Evolutionary conservation across 2,797 vertebrate species (phyloP).

Genomic region (Lateolabrax maculatus): DNA sequence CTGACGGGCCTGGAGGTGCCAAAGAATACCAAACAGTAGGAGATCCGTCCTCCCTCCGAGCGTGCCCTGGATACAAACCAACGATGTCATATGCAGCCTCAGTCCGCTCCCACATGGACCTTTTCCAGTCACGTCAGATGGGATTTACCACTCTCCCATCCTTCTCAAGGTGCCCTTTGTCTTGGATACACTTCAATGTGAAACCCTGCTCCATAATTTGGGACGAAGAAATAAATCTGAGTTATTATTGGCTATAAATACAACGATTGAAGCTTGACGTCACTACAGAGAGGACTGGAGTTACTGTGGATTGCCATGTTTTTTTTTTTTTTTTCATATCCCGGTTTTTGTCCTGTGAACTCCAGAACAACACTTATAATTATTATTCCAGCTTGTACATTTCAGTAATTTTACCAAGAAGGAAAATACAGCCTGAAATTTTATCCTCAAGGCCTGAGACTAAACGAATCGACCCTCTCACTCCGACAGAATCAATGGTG

Average conservation of each 20-base stretch:
- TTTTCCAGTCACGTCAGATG: constrained; percentile 34
- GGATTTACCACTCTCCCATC: constrained; percentile 14
- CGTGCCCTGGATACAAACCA: constrained; percentile 51
- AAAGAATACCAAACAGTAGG: constrained; percentile 85
- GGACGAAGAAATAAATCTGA: constrained; percentile 8
- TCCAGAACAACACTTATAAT: neutral
- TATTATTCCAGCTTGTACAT: neutral
- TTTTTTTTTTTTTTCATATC: constrained; percentile 26
- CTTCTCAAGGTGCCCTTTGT: constrained; percentile 52
- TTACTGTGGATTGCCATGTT: constrained; percentile 13
- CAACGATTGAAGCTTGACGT: constrained; percentile 16
- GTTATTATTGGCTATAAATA: constrained; percentile 27
- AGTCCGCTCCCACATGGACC: constrained; percentile 15
- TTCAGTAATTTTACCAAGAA: neutral
- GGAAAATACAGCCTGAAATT: neutral
- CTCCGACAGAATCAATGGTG: neutral
- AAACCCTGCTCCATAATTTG: constrained; percentile 11
- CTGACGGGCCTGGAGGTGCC: constrained; percentile 95
- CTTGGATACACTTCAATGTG: constrained; percentile 23
- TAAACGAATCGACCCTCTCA: constrained; percentile 11
- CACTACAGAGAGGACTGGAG: constrained; percentile 18
- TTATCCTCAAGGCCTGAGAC: constrained; percentile 9
- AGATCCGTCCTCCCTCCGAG: constrained; percentile 10
- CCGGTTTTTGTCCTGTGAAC: neutral
- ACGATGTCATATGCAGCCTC: constrained; percentile 50